Evolutionary conservation across 2,113 vertebrate species (phyloP), one percentile per base, ranked within the genome.

Genomic region (Sisor rabdophorus): DNA sequence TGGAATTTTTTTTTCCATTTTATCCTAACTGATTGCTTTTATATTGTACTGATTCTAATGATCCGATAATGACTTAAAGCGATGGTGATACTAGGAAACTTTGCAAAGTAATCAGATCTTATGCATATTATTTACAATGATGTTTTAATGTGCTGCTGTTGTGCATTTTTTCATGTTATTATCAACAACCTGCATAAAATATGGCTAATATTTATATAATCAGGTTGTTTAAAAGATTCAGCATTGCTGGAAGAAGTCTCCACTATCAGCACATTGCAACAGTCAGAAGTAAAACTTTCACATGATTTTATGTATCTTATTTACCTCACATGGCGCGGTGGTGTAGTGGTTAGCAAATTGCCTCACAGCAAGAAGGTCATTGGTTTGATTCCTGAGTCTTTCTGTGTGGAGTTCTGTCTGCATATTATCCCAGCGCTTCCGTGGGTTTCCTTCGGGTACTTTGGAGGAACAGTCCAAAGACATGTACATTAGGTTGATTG

Each of bases 71-170:
- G 47, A 69, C 19, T 69, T 28, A 69, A 52, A 26, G 19, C 9
- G 24, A 28, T 1, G 47, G 17, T 64, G 79, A 76, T 36, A 55
- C 54, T 26, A 17, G 58, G 55, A 64, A 63, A 55, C 15, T 48
- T 74, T 16, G 32, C 15, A 13, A 32, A 47, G 17, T 26, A 53
- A 52, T 50, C 89, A 89, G 88, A 93, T 91, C 93, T 91, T 91
- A 4, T 93, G 11, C 12, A 50, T 26, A 26, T 47, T 13, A 40
- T 2, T 67, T 48, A 67, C n/a, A 22, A 22, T 8, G 40, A 47
- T 47, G 6, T 16, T 16, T 6, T n/a, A 24, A 48, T 6, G 40
- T n/a, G 8, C 20, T 13, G 61, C 20, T 64, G 32, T 2, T 44
- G 58, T 16, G 7, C 15, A 5, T 59, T 59, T 16, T 59, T 28